These are phyloP conservation scores for Pachycephala philippinensis DNA, from an alignment of 2,113 vertebrate genomes.

Conservation along the genomic window DNA sequence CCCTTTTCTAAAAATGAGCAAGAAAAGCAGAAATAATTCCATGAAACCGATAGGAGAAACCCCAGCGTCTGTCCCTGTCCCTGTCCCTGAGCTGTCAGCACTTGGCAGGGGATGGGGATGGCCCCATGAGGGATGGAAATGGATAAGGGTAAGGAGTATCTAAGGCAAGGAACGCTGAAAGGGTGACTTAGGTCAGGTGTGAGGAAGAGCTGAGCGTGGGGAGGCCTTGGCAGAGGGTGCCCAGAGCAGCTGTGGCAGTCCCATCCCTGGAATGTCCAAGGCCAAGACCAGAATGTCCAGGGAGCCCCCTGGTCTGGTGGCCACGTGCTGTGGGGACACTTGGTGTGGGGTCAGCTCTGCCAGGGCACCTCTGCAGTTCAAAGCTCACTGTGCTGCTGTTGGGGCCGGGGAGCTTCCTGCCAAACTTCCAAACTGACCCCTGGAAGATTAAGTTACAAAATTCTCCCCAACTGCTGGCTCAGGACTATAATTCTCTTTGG, in stretches of 20 bases:
- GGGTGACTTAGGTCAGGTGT: accelerated
- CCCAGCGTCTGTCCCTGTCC: neutral
- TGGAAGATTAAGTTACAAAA: neutral
- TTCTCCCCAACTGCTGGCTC: neutral
- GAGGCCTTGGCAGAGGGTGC: neutral
- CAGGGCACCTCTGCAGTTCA: accelerated
- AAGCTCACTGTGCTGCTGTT: accelerated
- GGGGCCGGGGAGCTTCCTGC: neutral
- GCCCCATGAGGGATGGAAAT: accelerated
- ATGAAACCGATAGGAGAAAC: neutral
- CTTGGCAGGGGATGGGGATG: neutral
- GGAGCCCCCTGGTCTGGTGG: accelerated
- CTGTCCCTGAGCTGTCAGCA: neutral
- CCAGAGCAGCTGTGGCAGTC: neutral
- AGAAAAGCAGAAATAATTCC: neutral
- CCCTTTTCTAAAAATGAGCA: neutral
- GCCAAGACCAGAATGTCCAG: too few species aligned
- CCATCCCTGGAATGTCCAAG: neutral
- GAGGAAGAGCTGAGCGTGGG: too few species aligned
- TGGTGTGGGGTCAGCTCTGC: neutral
- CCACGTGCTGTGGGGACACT: neutral
- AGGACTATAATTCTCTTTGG: neutral
- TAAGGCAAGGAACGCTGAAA: accelerated
- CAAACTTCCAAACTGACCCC: neutral
- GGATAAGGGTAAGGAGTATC: accelerated